Evolutionary conservation across 2,888 invertebrate species (phyloP), one percentile per base, ranked within the genome.

Genomic region (Linnaemya vulpina): DNA sequence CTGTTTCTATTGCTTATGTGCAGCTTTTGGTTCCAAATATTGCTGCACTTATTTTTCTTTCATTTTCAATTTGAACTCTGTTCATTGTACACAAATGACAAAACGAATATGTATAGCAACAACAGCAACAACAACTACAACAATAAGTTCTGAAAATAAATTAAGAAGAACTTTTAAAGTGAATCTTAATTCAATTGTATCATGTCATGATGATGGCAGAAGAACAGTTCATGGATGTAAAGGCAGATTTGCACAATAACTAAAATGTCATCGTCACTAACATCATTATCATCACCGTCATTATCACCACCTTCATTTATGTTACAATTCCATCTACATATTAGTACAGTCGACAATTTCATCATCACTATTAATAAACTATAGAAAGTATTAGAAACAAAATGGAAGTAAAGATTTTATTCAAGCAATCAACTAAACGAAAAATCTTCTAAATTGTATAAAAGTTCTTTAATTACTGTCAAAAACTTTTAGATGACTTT

Each of bases 401-500:
- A 75, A 40, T 9, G 11, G 2, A 43, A 80, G 55, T 73, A n/a
- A 38, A 74, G 74, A 40, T 53, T 49, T 51, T 74, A 60, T 49
- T 67, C 40, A 43, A 74, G 67, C 74, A 80, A 74, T 74, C 60
- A 79, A 74, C 51, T 60, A 53, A 82, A 82, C 53, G 80, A 76
- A 82, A 65, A 82, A 82, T 76, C 46, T 82, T n/a, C 55, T 55
- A 76, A 82, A 71, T 76, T 82, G 76, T 76, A 65, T 63, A 63
- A 74, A 85, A 85, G 63, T 85, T 78, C 38, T 70, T 78, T 85
- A 85, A 85, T 85, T 85, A 82, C 81, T 78, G 77, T 74, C 78
- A 17, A 63, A 80, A 85, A 82, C 74, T 85, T 82, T 78, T 51
- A 17, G 38, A 78, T 82, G 70, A 65, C 82, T 78, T 78, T 68